Evolutionary conservation across 37 sponge, comb jelly and placozoan species (phyloP).

Genomic region (Spongilla lacustris): DNA sequence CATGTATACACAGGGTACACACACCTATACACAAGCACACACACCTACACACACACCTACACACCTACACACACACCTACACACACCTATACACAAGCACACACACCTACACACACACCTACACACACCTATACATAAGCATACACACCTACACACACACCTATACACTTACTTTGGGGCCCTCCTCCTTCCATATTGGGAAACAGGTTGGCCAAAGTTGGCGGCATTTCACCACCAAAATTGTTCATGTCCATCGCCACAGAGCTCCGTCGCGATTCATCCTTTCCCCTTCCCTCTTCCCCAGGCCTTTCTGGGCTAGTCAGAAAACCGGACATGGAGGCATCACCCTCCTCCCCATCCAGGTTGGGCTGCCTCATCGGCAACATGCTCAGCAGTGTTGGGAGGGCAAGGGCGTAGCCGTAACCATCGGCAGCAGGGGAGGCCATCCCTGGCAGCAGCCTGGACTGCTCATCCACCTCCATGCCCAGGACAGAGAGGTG

Average conservation of each 20-base stretch:
- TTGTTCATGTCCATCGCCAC: slow-evolving; percentile 16
- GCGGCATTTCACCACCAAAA: neutral
- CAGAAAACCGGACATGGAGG: neutral
- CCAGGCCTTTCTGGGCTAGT: neutral
- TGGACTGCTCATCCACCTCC: slow-evolving; percentile 51
- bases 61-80: too few relatives aligned
- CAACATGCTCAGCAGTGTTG: slow-evolving; percentile 68
- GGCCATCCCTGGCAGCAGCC: slow-evolving; percentile 48
- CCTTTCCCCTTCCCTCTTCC: slow-evolving; percentile 3
- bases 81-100: too few relatives aligned
- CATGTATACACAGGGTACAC: neutral
- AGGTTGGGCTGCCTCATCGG: neutral
- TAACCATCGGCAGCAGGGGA: slow-evolving; percentile 67
- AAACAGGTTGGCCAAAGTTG: neutral
- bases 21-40: neutral
- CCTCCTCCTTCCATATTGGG: neutral
- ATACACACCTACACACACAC: neutral
- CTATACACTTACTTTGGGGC: neutral
- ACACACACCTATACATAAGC: neutral
- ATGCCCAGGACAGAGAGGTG: slow-evolving; percentile 64
- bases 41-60: neutral
- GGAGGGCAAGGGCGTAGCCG: slow-evolving; percentile 77
- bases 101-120: too few relatives aligned
- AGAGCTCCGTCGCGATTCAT: neutral
- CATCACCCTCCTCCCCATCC: slow-evolving; percentile 1